Evolutionary conservation across 2,888 invertebrate species (phyloP), one percentile per base, ranked within the genome.

Genomic region (Chamaedrilus cognettii): DNA sequence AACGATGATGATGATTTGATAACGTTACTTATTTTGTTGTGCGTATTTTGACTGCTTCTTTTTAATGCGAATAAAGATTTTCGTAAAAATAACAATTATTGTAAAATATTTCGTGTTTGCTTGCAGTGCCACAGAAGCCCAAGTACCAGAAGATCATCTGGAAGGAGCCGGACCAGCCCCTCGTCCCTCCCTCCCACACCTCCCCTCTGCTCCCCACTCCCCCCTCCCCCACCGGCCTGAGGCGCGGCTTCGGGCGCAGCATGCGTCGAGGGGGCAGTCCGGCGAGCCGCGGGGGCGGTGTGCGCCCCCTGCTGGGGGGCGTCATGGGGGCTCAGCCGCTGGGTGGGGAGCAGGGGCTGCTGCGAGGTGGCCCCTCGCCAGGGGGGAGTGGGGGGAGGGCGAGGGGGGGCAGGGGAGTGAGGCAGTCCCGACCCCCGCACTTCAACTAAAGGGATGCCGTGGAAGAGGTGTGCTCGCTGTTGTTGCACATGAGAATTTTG

Each of bases 131-230:
- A 30, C 2, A 33, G 23, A 69, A 64, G 49, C 70, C 70, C 11
- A 68, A 67, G 59, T 70, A 70, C 35, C 69, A 71, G 70, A 71
- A 68, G 59, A 71, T 71, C n/a, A 68, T 71, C n/a, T 71, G 71
- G 71, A 65, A 65, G 33, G 58, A 68, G 51, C 67, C 64, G n/a
- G 28, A 52, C 7, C 7, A 7, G 7, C 15, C 23, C 19, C 15
- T 7, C 26, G 42, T 7, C 11, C 11, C 19, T 7, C 15, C 15
- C 11, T 7, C 23, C 26, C 23, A 26, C 7, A 19, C 55, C 7
- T 52, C 55, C 11, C 11, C 42, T 42, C 11, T 15, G 11, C 42
- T 19, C 11, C 19, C 42, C 42, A 42, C 42, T 42, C 11, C 11
- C 19, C 42, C 42, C 11, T 42, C 42, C 42, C 11, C 42, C 19